Base-by-base conservation (phyloP, 1,140 invertebrate species). In the Oryctes rhinoceros region DNA sequence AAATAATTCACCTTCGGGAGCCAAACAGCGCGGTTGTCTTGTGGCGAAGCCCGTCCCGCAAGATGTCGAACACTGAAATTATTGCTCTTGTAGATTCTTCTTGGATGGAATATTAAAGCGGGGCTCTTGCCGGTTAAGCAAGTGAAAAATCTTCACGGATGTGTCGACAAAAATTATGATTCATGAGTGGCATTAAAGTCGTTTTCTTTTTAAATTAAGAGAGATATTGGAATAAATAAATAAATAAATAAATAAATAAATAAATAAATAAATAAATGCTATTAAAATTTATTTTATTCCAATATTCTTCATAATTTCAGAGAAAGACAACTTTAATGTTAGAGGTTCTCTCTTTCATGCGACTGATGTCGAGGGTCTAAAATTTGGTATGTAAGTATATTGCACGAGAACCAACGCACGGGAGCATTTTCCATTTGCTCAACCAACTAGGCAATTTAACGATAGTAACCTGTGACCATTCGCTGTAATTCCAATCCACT, bases 21-120 rank as follows among this genome's bases (percentile, higher is more conserved):
- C 88, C 15, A 92, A 91, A 87, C 96, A 97, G 0, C 88, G 87
- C 0, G 95, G 91, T 7, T 89, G 89, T 11, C 94, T 89, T 1
- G 89, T 89, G 53, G 94, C 92, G 2, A 92, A 84, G 0, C 95
- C 95, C 78, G 89, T 88, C 0, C 94, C 95, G 88, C 96, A 96
- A 7, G 90, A 91, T 49, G 90, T 88, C 0, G 95, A 96, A 88
- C 95, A 97, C 95, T 96, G 85, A 3, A 88, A 86, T 77, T 78
- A 74, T 35, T 48, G 24, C 13, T 77, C 44, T 47, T 13, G 5
- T 77, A 10, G 5, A n/a, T 4, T 20, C 7, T 20, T 62, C 53
- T 62, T 30, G 24, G 24, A 30, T 30, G 2, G 24, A 30, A 30
- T 30, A 30, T 30, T 30, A 30, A 30, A 30, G 2, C 24, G 24